phyloP scores from a whole-genome alignment of 2,797 vertebrate species.

The Hipposideros larvatus region DNA sequence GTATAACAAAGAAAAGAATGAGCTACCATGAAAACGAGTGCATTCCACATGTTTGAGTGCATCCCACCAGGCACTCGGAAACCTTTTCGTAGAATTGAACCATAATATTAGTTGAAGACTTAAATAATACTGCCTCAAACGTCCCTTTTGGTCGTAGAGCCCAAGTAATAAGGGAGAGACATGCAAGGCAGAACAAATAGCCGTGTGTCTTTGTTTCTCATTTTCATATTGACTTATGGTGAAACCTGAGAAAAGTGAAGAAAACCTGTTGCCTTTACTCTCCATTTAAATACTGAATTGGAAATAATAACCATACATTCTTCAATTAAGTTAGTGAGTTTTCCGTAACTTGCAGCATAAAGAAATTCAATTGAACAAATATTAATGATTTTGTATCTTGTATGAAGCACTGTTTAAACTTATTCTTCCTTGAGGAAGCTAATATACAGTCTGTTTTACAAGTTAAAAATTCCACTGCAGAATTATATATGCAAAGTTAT shows the following conservation, averaged over 20 bases:
- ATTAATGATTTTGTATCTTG: not conserved
- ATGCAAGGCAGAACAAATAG: not conserved
- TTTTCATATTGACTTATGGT: not conserved
- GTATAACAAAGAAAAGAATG: not conserved
- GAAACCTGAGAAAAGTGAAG: not conserved
- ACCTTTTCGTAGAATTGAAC: not conserved
- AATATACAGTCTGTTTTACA: not conserved
- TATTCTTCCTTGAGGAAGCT: not conserved
- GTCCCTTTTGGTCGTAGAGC: not conserved
- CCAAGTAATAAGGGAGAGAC: not conserved
- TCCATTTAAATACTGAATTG: not conserved
- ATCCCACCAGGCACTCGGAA: too few species aligned
- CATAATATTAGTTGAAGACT: not conserved
- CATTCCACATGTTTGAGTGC: fast-evolving
- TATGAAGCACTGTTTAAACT: not conserved
- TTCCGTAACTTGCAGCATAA: not conserved
- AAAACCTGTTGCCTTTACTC: not conserved
- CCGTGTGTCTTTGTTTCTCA: not conserved
- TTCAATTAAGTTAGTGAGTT: not conserved
- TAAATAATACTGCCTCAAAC: not conserved
- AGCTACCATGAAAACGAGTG: fast-evolving
- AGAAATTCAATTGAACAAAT: constrained; percentile 24
- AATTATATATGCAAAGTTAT: constrained; percentile 57
- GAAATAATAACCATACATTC: not conserved
- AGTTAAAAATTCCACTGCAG: constrained; percentile 18